Percentiles rank a stretch among this genome's conserved stretches.
Evolutionary conservation across 2,888 invertebrate species (phyloP).

Genomic region (Synanthedon vespiformis): DNA sequence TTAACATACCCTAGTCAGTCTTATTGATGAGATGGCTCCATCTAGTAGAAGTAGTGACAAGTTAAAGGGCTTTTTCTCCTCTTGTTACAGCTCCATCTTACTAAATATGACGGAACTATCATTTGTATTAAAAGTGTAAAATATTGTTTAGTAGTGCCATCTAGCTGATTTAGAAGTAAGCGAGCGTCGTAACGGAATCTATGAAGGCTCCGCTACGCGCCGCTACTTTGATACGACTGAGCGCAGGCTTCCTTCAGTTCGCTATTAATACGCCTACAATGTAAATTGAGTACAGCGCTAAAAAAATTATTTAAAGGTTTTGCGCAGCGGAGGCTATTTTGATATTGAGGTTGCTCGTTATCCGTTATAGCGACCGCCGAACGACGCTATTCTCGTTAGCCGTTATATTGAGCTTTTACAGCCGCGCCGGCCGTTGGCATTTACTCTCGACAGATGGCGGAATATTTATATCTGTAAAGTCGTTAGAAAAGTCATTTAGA

Average conservation of each 20-base stretch:
- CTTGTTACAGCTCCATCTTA: conserved; percentile 37
- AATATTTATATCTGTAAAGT: not conserved
- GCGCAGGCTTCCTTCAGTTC: conserved; percentile 25
- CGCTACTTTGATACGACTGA: conserved; percentile 41
- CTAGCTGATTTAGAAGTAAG: conserved; percentile 20
- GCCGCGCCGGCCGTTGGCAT: conserved; percentile 11
- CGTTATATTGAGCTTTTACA: conserved; percentile 31
- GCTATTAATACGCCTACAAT: conserved; percentile 30
- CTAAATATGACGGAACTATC: conserved; percentile 23
- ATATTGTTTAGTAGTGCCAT: conserved; percentile 31
- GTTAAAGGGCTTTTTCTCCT: not conserved
- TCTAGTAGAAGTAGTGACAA: conserved; percentile 17
- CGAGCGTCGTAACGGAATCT: conserved; percentile 13
- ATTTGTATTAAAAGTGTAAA: conserved; percentile 6
- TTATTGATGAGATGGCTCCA: conserved; percentile 31
- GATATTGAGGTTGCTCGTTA: conserved; percentile 22
- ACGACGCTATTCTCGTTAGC: conserved; percentile 49
- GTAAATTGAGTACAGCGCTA: conserved; percentile 25
- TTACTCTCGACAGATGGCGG: conserved; percentile 35
- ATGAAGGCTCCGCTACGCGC: conserved; percentile 44
- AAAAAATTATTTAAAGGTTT: conserved; percentile 30
- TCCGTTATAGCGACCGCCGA: conserved; percentile 31
- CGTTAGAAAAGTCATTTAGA: too few species aligned
- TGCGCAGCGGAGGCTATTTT: conserved; percentile 15
- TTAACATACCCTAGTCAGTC: conserved; percentile 17